These are phyloP conservation scores for Oxycera nigricornis DNA, from an alignment of 2,888 invertebrate genomes.

Conservation along the genomic window DNA sequence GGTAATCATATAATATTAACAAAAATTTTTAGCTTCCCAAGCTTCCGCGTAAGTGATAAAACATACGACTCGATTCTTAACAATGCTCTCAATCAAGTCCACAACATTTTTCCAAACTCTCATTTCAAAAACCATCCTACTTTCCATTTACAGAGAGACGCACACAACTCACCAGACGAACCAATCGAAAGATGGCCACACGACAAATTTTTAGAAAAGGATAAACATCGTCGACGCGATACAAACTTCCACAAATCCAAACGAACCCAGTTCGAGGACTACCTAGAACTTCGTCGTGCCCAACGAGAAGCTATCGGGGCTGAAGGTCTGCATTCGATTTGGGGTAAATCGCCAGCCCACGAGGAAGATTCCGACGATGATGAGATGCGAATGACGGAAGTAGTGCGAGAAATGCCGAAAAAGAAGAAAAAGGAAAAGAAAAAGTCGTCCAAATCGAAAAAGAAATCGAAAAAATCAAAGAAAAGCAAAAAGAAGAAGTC, in stretches of 20 bases:
- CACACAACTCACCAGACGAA: background rate
- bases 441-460: conserved; percentile 60
- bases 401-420: conserved; percentile 49
- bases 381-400: conserved; percentile 52
- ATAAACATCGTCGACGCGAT: conserved; percentile 47
- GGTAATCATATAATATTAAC: too few relatives aligned
- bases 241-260: conserved; percentile 41
- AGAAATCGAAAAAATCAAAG: conserved; percentile 64
- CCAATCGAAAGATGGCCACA: conserved; percentile 52
- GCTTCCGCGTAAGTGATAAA: too few relatives aligned
- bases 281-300: conserved; percentile 73
- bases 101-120: too few relatives aligned
- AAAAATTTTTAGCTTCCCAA: too few relatives aligned
- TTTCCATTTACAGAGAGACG: conserved; percentile 4
- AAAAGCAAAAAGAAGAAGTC: conserved; percentile 61
- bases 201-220: conserved; percentile 53
- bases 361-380: conserved; percentile 67
- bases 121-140: too few relatives aligned
- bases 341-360: conserved; percentile 77
- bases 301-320: conserved; percentile 79
- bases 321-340: conserved; percentile 72
- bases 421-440: conserved; percentile 49
- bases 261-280: conserved; percentile 64
- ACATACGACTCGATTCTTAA: too few relatives aligned
- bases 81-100: too few relatives aligned